These are phyloP conservation scores for Leptinotarsa defecta DNA, from an alignment of 1,140 invertebrate species.

Conservation along the genomic window DNA sequence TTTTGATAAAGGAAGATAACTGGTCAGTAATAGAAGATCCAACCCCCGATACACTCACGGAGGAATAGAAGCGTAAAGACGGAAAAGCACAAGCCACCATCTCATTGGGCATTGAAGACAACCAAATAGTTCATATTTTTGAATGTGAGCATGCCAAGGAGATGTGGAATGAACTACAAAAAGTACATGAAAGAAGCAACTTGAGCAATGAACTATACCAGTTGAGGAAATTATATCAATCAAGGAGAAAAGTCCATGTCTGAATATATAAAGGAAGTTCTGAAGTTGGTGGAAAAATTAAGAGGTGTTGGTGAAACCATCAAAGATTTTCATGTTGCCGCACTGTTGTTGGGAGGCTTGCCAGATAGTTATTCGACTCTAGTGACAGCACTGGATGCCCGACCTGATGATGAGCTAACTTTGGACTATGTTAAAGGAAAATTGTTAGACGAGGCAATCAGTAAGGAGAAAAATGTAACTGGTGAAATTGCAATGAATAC, in stretches of 20 bases:
- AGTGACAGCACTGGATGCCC: background rate
- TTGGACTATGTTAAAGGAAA: background rate
- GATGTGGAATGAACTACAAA: background rate
- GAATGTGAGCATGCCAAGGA: too few species aligned
- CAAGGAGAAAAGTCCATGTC: background rate
- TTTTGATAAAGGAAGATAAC: too few species aligned
- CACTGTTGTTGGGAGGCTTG: background rate
- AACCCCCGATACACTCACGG: too few species aligned
- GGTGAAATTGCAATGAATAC: background rate
- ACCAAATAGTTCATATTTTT: too few species aligned
- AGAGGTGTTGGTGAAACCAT: background rate
- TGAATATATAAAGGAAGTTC: background rate
- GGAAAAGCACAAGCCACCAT: too few species aligned
- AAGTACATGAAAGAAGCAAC: background rate
- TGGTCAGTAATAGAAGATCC: too few species aligned
- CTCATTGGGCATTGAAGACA: too few species aligned
- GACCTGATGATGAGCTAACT: background rate
- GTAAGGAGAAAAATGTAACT: background rate
- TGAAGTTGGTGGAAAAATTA: background rate
- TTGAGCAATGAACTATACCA: background rate
- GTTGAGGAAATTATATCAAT: background rate
- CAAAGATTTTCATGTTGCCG: background rate
- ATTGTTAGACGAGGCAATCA: too few species aligned
- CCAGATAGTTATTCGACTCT: background rate
- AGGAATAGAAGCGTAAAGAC: too few species aligned